Evolutionary conservation across 1,140 invertebrate genomes (phyloP).

Genomic region (Drosophila triauraria): DNA sequence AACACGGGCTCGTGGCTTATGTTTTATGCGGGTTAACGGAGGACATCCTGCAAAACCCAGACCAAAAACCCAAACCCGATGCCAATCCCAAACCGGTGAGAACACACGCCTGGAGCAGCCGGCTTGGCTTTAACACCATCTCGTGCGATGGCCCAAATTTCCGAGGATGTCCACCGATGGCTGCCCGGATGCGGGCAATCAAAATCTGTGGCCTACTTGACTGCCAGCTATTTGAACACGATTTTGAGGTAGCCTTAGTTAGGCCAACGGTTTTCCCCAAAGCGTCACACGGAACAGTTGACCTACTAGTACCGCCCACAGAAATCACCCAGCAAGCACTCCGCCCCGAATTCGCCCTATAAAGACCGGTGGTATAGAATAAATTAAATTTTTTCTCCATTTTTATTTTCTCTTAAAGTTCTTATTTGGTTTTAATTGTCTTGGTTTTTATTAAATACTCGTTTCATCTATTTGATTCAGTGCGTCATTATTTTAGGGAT

Average conservation of each 20-base stretch:
- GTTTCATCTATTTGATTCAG: conserved; percentile 84
- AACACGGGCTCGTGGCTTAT: conserved; percentile 56
- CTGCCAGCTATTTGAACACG: conserved; percentile 51
- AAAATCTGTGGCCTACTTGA: conserved; percentile 40
- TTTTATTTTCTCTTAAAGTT: conserved; percentile 73
- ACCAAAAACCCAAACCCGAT: conserved; percentile 12
- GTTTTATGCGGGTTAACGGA: conserved; percentile 61
- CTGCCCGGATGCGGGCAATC: conserved; percentile 59
- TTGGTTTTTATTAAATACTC: conserved; percentile 81
- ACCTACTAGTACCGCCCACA: not conserved
- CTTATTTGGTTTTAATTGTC: conserved; percentile 69
- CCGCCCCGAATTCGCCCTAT: not conserved
- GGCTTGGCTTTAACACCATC: conserved; percentile 62
- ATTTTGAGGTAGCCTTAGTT: conserved; percentile 42
- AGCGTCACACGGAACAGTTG: conserved; percentile 21
- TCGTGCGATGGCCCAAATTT: conserved; percentile 32
- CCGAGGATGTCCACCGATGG: conserved; percentile 35
- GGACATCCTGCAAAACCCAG: not conserved
- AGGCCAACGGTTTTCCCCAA: conserved; percentile 32
- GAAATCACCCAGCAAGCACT: not conserved
- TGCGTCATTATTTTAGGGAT: conserved; percentile 78
- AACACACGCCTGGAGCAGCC: conserved; percentile 36
- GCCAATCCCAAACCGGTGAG: conserved; percentile 15
- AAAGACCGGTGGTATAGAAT: conserved; percentile 27
- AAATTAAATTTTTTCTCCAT: conserved; percentile 35